A percentile compares a stretch with the other conserved stretches of the same genome.
These are phyloP conservation scores for Cinclus mexicanus DNA, from an alignment of 2,113 vertebrate genomes.

Conservation along the genomic window DNA sequence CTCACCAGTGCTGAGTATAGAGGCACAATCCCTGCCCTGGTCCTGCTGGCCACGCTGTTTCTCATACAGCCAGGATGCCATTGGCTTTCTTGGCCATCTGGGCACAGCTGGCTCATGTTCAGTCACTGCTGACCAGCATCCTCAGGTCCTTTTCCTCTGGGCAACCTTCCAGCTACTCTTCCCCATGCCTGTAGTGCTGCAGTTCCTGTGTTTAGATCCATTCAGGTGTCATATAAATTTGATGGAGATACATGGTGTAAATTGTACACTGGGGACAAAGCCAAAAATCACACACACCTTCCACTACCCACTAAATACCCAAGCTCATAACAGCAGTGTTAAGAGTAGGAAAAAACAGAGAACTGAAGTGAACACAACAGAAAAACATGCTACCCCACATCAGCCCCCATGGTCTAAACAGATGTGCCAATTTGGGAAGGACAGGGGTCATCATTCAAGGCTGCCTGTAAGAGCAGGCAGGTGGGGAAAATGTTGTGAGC, in stretches of 20 bases:
- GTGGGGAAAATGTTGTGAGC: not conserved
- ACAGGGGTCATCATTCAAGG: rapidly evolving
- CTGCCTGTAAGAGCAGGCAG: not conserved
- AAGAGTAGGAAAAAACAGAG: not conserved
- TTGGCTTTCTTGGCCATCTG: not conserved
- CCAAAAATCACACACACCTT: not conserved
- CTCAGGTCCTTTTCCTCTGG: not conserved
- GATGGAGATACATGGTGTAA: not conserved
- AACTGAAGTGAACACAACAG: not conserved
- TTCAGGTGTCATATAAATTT: not conserved
- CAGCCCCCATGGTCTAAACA: rapidly evolving
- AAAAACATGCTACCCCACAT: not conserved
- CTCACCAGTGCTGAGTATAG: not conserved
- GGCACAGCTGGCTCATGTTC: not conserved
- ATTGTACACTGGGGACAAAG: not conserved
- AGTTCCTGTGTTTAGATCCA: not conserved
- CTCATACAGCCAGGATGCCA: not conserved
- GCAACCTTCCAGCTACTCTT: not conserved
- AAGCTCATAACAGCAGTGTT: not conserved
- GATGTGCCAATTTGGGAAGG: not conserved
- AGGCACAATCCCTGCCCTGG: not conserved
- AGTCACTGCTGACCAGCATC: rapidly evolving
- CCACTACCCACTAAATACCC: not conserved
- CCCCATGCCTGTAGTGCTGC: not conserved
- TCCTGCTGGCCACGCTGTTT: not conserved